Evolutionary conservation across 2,888 invertebrate genomes (phyloP).

Genomic region (Germaria angustata): DNA sequence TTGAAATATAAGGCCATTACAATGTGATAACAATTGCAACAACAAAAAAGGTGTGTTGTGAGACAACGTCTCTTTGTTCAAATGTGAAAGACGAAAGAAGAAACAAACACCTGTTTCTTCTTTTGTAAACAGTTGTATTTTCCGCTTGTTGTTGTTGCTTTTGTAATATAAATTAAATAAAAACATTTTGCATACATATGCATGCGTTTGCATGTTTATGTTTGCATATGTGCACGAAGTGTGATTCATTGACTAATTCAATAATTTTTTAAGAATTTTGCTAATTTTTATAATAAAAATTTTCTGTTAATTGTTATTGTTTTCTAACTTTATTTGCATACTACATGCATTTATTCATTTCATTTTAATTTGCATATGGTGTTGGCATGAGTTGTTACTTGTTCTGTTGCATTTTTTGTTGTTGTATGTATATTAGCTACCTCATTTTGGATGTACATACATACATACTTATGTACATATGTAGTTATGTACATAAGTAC

Average conservation of each 20-base stretch:
- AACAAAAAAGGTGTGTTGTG: not conserved
- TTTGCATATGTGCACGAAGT: no score
- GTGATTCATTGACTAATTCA: not conserved
- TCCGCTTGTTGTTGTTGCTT: not conserved
- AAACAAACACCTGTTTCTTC: constrained; percentile 10
- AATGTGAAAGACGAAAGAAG: not conserved
- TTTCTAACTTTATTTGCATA: not conserved
- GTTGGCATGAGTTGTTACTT: not conserved
- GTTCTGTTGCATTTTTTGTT: not conserved
- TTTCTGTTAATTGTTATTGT: not conserved
- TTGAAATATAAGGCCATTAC: constrained; percentile 16
- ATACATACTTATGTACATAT: not conserved
- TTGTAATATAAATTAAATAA: no score
- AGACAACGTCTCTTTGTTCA: not conserved
- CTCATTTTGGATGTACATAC: not conserved
- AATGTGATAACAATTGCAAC: not conserved
- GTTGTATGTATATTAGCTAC: not conserved
- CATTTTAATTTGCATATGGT: not conserved
- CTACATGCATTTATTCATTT: not conserved
- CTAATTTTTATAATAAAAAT: no score
- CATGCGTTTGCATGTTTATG: no score
- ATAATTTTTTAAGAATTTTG: not conserved
- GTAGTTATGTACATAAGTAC: not conserved
- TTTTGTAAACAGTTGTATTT: not conserved
- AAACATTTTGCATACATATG: no score